phyloP scores from a whole-genome alignment of 2,113 vertebrate species.

The Lagopus leucura region DNA sequence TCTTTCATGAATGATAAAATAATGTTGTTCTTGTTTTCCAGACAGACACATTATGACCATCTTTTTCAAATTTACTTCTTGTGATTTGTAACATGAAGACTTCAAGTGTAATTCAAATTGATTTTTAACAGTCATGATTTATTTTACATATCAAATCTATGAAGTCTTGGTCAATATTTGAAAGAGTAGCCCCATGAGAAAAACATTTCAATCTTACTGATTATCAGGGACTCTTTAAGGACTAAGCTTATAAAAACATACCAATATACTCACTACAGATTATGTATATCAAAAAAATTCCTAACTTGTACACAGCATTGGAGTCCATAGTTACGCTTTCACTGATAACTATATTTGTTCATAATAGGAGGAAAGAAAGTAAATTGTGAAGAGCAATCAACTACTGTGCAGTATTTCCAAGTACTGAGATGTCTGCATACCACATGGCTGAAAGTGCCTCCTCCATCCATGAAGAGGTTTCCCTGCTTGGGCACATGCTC shows the following conservation, averaged over 20 bases:
- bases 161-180: neutral
- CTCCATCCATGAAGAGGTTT: slow-evolving; percentile 90
- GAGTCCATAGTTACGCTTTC: neutral
- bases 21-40: neutral
- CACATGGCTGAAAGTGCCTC: slow-evolving; percentile 83
- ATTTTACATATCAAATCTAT: neutral
- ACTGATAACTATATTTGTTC: fast-evolving
- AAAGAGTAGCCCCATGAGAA: neutral
- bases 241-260: neutral
- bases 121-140: neutral
- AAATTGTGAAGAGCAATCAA: neutral
- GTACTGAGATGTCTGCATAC: slow-evolving; percentile 70
- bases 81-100: neutral
- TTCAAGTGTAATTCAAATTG: neutral
- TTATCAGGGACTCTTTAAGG: no score
- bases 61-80: neutral
- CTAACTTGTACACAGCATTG: neutral
- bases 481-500: slow-evolving; percentile 92
- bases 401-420: neutral
- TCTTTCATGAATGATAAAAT: neutral
- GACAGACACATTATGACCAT: neutral
- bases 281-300: neutral
- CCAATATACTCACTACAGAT: neutral
- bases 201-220: neutral
- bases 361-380: neutral